These are phyloP conservation scores for Melangyna quadrimaculata DNA, from an alignment of 2,888 invertebrate genomes.

Conservation along the genomic window DNA sequence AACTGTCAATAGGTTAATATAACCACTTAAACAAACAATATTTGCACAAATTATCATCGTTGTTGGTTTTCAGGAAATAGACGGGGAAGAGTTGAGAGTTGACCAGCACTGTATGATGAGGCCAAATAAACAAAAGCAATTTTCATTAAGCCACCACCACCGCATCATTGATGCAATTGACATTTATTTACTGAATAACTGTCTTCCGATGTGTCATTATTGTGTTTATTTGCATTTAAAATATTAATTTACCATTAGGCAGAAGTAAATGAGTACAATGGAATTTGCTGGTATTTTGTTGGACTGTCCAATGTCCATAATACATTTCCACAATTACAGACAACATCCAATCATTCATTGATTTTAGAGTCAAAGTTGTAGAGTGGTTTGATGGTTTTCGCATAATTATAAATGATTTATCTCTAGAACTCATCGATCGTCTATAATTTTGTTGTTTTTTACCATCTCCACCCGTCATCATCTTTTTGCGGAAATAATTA, in stretches of 20 bases:
- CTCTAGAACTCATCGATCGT: conserved; percentile 2
- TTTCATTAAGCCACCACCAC: conserved; percentile 28
- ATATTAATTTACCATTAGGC: conserved; percentile 46
- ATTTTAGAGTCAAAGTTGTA: not conserved
- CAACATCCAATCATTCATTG: conserved; percentile 6
- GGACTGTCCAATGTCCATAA: not conserved
- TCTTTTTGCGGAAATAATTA: conserved; percentile 34
- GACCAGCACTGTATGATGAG: not conserved
- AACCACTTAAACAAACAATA: conserved; percentile 47
- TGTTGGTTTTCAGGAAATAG: not conserved
- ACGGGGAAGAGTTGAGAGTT: not conserved
- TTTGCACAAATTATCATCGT: conserved; percentile 30
- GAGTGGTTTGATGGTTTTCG: conserved; percentile 27
- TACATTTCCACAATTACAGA: not conserved
- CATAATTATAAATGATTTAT: conserved; percentile 28
- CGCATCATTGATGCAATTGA: conserved; percentile 55
- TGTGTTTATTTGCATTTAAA: conserved; percentile 56
- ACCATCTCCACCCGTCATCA: not conserved
- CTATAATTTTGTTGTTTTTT: not conserved
- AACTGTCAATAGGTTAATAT: conserved; percentile 40
- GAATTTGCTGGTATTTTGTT: not conserved
- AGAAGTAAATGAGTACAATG: not conserved
- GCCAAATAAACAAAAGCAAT: conserved; percentile 54
- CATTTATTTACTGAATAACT: conserved; percentile 46
- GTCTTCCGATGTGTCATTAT: conserved; percentile 30